Evolutionary conservation across 2,797 vertebrate species (phyloP), one percentile per base, ranked within the genome.

Genomic region (Adelosebastes latens): DNA sequence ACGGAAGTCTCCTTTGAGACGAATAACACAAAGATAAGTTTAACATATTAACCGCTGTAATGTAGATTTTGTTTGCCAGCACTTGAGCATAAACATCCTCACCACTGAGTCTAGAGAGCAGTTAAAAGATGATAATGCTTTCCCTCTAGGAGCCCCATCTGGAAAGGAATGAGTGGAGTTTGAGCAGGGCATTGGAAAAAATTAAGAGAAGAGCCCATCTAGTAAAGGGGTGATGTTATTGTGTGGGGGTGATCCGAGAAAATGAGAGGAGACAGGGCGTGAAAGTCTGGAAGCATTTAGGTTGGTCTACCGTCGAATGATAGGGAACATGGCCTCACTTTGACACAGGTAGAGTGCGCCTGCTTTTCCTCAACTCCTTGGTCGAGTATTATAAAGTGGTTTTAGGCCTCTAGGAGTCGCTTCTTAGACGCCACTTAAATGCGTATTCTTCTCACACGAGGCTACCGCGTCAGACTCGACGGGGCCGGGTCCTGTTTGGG

Each of bases 221-320:
- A 74, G 55, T 25, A n/a, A 49, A 34, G 53, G 5, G 20, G 76
- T 12, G n/a, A 72, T 77, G 71, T 70, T 87, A 61, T 82, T 69
- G 68, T 62, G 55, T 59, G 39, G 79, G 31, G 78, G 25, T 24
- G 78, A 75, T 84, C 71, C 5, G 22, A 61, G 65, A 72, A 81
- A 92, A 89, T 89, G 69, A 91, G 78, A 90, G 71, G 75, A 91
- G 91, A 87, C 89, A 53, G 80, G 63, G 81, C 53, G 69, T 84
- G 83, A 88, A 88, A 77, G 78, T 92, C 91, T 95, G 93, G 87
- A 88, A 93, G 77, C 79, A n/a, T 91, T 95, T 94, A 93, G 64
- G 12, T 16, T 16, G 79, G 82, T 81, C 75, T 87, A 85, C 74
- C 62, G 25, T 80, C 42, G 60, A 63, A 59, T 79, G 77, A 88